Conservation (phyloP, 2,797 vertebrate species). For the Netta rufina region DNA sequence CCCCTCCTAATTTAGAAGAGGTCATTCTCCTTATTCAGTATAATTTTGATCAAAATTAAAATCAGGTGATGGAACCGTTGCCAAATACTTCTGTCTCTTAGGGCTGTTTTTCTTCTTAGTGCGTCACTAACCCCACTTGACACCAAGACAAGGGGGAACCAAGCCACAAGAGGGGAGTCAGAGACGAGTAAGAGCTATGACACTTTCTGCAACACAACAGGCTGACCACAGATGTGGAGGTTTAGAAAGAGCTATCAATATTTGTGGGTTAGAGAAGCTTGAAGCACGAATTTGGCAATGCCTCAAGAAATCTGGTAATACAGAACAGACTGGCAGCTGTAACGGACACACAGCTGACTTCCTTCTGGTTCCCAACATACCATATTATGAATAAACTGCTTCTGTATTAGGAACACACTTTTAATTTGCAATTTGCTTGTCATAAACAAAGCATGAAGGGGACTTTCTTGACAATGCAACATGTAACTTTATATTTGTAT, state of each 20-base stretch:
- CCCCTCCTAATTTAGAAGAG: background rate
- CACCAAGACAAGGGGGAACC: background rate
- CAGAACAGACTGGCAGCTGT: background rate
- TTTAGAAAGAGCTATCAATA: background rate
- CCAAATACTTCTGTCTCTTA: background rate
- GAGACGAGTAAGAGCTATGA: rapidly evolving
- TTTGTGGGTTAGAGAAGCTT: background rate
- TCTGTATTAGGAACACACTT: background rate
- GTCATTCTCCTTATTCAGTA: background rate
- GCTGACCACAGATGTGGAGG: background rate
- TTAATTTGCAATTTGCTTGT: background rate
- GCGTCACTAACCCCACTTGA: background rate
- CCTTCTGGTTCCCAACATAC: background rate
- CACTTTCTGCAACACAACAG: background rate
- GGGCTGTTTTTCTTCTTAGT: background rate
- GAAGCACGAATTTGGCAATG: background rate
- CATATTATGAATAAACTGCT: background rate
- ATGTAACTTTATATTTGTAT: background rate
- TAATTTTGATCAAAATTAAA: background rate
- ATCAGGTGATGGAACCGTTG: background rate
- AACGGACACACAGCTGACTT: rapidly evolving
- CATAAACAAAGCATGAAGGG: constrained; percentile 1
- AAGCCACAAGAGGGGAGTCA: background rate
- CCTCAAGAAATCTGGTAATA: background rate
- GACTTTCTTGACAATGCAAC: constrained; percentile 11